These are phyloP conservation scores for Ormyrus rosae DNA, from an alignment of 2,888 invertebrate genomes.

Conservation along the genomic window DNA sequence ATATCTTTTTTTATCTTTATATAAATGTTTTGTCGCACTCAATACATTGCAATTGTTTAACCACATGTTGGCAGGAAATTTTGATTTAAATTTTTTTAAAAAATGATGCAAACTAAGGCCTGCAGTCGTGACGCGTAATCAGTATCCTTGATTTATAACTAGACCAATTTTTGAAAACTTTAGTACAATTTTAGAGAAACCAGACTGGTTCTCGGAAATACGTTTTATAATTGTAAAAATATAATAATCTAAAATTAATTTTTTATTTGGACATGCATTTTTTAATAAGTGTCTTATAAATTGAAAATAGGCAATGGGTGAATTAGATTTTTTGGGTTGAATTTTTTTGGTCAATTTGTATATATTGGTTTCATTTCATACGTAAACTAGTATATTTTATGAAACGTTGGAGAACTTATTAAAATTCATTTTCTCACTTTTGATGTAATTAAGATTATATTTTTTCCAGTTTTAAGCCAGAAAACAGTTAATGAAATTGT, in stretches of 20 bases:
- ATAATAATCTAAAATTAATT: constrained; percentile 25
- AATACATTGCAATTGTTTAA: constrained; percentile 14
- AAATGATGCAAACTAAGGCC: constrained; percentile 33
- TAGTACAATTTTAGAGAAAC: constrained; percentile 48
- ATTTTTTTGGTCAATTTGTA: too few species aligned
- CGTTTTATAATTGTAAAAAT: constrained; percentile 32
- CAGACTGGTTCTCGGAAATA: constrained; percentile 14
- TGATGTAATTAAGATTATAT: neutral
- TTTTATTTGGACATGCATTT: constrained; percentile 21
- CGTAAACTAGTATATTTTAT: constrained; percentile 14
- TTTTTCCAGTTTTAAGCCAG: neutral
- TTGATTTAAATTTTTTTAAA: constrained; percentile 29
- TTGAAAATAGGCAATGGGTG: neutral
- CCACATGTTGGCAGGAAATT: neutral
- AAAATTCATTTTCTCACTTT: neutral
- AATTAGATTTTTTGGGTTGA: neutral
- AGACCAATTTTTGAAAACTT: constrained; percentile 46
- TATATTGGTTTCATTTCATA: neutral
- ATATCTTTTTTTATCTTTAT: constrained; percentile 1
- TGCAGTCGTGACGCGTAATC: constrained; percentile 40
- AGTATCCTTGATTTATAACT: constrained; percentile 47
- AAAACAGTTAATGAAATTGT: constrained; percentile 12
- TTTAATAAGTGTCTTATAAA: neutral
- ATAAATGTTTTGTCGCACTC: neutral
- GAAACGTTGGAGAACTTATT: constrained; percentile 1